A percentile compares a stretch with the other conserved stretches of the same genome.
Conservation (phyloP, 2,113 vertebrate species). For the Heterotis niloticus region DNA sequence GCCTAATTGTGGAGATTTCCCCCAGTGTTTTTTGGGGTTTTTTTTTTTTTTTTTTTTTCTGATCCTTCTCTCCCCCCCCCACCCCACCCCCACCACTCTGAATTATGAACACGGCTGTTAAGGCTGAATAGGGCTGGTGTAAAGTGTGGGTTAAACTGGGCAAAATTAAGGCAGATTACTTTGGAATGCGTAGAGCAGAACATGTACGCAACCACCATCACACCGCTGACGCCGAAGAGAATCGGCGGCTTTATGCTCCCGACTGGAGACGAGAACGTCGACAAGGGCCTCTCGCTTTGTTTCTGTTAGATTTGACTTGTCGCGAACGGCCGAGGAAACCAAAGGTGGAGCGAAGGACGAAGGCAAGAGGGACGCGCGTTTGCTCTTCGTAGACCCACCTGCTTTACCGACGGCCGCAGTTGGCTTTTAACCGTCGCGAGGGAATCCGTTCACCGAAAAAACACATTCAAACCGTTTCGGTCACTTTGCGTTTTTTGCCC, state of each 20-base stretch:
- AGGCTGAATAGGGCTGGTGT: conserved; percentile 86
- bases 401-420: too few relatives aligned
- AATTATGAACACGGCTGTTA: conserved; percentile 82
- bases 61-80: not conserved
- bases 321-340: not conserved
- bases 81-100: conserved; percentile 70
- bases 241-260: conserved; percentile 67
- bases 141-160: conserved; percentile 95
- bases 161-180: conserved; percentile 98
- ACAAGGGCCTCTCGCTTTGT: not conserved
- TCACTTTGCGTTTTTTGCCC: too few relatives aligned
- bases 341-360: not conserved
- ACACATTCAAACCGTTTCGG: too few relatives aligned
- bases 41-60: too few relatives aligned
- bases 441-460: too few relatives aligned
- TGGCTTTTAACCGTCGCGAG: too few relatives aligned
- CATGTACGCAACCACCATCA: conserved; percentile 77
- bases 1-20: conserved; percentile 96
- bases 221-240: conserved; percentile 80
- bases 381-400: not conserved
- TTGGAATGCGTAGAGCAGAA: conserved; percentile 81
- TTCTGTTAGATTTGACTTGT: not conserved
- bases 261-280: not conserved
- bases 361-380: not conserved
- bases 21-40: conserved; percentile 44